A percentile compares a stretch with the other conserved stretches of the same genome.
Evolutionary conservation across 2,797 vertebrate species (phyloP).

Genomic region (Limnodromus scolopaceus): DNA sequence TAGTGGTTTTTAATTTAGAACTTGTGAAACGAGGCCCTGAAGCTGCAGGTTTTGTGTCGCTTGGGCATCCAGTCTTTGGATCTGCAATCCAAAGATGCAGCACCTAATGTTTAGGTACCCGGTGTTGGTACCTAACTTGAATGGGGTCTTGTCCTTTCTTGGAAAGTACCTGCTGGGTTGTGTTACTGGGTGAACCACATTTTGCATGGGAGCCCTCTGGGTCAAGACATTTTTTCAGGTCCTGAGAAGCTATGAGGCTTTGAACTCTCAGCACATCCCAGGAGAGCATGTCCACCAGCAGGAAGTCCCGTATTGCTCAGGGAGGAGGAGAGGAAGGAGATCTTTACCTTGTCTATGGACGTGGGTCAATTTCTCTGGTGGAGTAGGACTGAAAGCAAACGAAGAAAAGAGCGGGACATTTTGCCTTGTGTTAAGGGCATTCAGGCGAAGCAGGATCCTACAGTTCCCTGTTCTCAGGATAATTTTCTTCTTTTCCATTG

Average conservation of each 20-base stretch:
- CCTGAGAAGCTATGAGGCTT: not conserved
- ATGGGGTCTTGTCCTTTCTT: fast-evolving
- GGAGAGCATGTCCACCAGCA: fast-evolving
- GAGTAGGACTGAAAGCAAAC: not conserved
- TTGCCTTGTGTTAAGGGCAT: fast-evolving
- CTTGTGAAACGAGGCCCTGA: not conserved
- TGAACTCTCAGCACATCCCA: not conserved
- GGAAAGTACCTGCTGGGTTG: not conserved
- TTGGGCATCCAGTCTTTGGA: not conserved
- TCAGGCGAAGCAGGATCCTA: not conserved
- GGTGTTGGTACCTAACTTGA: not conserved
- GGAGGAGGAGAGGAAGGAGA: not conserved
- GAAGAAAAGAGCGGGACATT: not conserved
- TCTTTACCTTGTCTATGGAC: not conserved
- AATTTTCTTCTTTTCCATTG: not conserved
- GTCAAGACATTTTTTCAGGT: not conserved
- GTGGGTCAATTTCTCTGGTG: not conserved
- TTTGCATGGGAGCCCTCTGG: not conserved
- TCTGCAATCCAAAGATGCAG: not conserved
- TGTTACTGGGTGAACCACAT: not conserved
- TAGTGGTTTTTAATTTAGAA: not conserved
- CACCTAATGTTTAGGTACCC: too few species aligned
- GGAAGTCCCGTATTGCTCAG: fast-evolving
- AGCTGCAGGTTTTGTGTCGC: not conserved
- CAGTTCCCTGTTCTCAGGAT: not conserved